A percentile compares a stretch with the other conserved stretches of the same genome.
phyloP scores from a whole-genome alignment of 2,797 vertebrate genomes.

The Melanotaenia parkinsoni region DNA sequence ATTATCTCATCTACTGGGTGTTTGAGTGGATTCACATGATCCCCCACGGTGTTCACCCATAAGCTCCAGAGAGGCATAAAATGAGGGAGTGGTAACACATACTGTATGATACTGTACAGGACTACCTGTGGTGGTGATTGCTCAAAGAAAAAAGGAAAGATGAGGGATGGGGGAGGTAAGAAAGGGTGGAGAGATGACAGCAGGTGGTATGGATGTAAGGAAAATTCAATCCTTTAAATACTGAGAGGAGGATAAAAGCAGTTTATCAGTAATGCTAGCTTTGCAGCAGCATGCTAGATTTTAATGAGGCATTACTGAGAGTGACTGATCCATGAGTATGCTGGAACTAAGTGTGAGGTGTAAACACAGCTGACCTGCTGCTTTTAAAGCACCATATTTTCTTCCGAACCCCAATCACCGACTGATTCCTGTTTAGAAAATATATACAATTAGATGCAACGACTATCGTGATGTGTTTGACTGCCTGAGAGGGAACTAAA shows the following conservation, averaged over 20 bases:
- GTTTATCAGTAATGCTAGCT: conserved; percentile 32
- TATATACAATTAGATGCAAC: conserved; percentile 38
- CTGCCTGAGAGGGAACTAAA: background rate
- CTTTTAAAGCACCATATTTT: conserved; percentile 22
- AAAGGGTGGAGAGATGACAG: conserved; percentile 38
- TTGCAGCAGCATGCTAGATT: conserved; percentile 30
- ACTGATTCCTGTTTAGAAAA: conserved; percentile 31
- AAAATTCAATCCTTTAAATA: conserved; percentile 45
- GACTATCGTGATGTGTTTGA: background rate
- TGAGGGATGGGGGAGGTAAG: conserved; percentile 27
- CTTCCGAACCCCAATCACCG: background rate
- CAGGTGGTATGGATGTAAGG: conserved; percentile 62
- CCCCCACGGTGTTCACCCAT: conserved; percentile 49
- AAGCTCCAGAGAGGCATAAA: conserved; percentile 60
- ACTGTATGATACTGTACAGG: conserved; percentile 20
- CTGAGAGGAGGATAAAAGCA: conserved; percentile 26
- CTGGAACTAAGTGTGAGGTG: conserved; percentile 46
- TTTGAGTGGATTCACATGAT: conserved; percentile 65
- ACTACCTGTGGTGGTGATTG: conserved; percentile 31
- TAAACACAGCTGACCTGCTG: conserved; percentile 34
- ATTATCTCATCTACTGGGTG: conserved; percentile 62
- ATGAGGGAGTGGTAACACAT: conserved; percentile 15
- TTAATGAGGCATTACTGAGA: conserved; percentile 39
- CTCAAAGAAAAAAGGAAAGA: conserved; percentile 44
- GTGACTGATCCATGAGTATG: conserved; percentile 38